Base-by-base conservation (phyloP, 1,140 invertebrate species). In the Chrysopa pallens region DNA sequence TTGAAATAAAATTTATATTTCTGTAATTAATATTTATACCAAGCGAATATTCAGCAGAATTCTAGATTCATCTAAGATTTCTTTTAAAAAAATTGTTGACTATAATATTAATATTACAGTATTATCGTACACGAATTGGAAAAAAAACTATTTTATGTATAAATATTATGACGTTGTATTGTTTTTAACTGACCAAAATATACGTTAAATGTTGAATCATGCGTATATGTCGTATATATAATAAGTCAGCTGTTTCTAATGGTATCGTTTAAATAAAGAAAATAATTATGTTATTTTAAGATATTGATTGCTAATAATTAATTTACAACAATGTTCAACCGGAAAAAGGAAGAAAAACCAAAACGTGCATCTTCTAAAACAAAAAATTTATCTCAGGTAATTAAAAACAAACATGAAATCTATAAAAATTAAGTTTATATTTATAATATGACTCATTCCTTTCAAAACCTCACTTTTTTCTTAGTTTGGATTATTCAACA, bases 211-310 rank as follows among this genome's bases (percentile, higher is more conserved):
- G 48, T 71, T 74, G 29, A 93, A 81, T 55, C 88, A 97, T 69
- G 87, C 75, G 17, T 23, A 23, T 23, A n/a, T 9, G 70, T 98
- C 12, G 72, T 93, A n/a, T n/a, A n/a, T n/a, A n/a, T n/a, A n/a
- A n/a, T n/a, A n/a, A n/a, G 4, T 73, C 76, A 4, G 91, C 88
- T 6, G 90, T 97, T 69, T 76, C 97, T 0, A 62, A 96, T 43
- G 94, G 98, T 60, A 94, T 98, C 67, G 81, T 98, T 0, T 54
- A 68, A 8, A 67, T 87, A 54, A 72, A 81, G 39, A 67, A 78
- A 35, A 55, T 70, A 1, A 94, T 98, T 67, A 52, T 98, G 4
- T 63, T 76, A 53, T 61, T 64, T 38, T 88, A 84, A 55, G 63
- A 23, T 23, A 23, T 75, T n/a, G 58, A 73, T 15, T 59, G 80